phyloP scores from a whole-genome alignment of 2,113 vertebrate species.

The Chaetorhynchus papuensis region DNA sequence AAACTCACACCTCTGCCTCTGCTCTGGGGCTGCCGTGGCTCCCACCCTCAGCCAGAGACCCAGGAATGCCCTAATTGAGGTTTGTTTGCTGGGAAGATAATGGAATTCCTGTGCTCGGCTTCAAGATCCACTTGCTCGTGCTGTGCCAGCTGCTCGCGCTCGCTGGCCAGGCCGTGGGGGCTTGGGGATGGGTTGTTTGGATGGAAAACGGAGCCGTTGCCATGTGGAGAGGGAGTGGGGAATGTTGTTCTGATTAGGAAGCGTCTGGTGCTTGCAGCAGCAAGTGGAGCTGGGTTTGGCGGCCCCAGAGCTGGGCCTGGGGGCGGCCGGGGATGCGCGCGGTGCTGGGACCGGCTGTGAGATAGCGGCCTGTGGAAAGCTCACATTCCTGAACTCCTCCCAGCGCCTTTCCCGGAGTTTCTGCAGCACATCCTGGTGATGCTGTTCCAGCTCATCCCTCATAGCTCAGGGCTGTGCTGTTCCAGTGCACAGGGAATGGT shows the following conservation, averaged over 20 bases:
- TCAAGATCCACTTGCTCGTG: fast-evolving
- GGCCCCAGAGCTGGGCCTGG: neutral
- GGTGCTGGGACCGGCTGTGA: neutral
- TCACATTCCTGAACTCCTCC: neutral
- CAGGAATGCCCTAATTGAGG: fast-evolving
- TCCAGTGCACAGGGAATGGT: fast-evolving
- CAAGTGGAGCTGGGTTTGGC: neutral
- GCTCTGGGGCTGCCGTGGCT: neutral
- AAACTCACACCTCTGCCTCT: neutral
- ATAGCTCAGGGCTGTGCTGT: neutral
- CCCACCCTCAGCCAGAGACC: neutral
- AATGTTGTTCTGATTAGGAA: neutral
- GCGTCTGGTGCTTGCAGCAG: neutral
- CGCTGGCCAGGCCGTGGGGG: neutral
- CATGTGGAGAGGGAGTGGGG: neutral
- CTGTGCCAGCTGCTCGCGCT: neutral
- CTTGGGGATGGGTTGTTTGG: neutral
- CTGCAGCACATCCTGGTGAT: neutral
- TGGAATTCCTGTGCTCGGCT: neutral
- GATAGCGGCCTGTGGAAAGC: neutral
- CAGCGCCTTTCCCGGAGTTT: neutral
- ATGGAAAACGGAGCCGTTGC: neutral
- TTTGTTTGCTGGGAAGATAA: neutral
- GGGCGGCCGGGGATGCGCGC: fast-evolving
- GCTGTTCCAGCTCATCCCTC: neutral